phyloP scores from a whole-genome alignment of 1,140 invertebrate species.

The Dendroctonus valens region DNA sequence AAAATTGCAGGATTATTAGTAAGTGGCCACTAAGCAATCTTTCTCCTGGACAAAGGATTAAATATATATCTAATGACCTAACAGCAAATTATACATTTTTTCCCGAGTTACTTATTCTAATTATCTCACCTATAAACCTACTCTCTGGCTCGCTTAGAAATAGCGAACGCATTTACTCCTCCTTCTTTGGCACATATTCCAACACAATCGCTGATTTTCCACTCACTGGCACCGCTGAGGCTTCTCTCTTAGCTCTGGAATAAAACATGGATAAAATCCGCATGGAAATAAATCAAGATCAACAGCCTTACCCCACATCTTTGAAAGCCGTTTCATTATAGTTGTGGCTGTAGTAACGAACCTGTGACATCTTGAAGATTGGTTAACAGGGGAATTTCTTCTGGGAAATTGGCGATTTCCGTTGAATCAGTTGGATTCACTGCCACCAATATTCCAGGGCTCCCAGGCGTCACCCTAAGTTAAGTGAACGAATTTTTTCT shows the following conservation, averaged over 20 bases:
- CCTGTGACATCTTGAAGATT: slow-evolving; percentile 55
- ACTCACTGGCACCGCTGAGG: slow-evolving; percentile 46
- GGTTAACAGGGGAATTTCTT: slow-evolving; percentile 50
- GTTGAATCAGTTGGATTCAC: slow-evolving; percentile 58
- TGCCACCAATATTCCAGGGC: slow-evolving; percentile 66
- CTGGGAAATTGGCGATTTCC: slow-evolving; percentile 53
- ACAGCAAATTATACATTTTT: not conserved
- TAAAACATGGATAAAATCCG: not conserved
- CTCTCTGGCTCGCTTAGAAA: not conserved
- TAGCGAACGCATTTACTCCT: slow-evolving; percentile 26
- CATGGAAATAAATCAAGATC: not conserved
- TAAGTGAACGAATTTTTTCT: not conserved
- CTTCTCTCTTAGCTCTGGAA: slow-evolving; percentile 44
- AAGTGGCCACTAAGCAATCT: not conserved
- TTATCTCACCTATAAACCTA: too few relatives aligned
- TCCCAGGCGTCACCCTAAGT: slow-evolving; percentile 64
- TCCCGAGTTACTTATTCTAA: not conserved
- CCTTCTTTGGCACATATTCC: slow-evolving; percentile 51
- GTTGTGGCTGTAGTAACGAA: slow-evolving; percentile 57
- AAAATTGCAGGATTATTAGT: slow-evolving; percentile 59
- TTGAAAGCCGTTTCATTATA: slow-evolving; percentile 50
- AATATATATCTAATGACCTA: not conserved
- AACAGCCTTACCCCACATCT: slow-evolving; percentile 50
- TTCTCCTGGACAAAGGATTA: not conserved
- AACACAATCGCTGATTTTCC: slow-evolving; percentile 53